phyloP scores from a whole-genome alignment of 1,140 invertebrate genomes.

The Bicyclus anynana region DNA sequence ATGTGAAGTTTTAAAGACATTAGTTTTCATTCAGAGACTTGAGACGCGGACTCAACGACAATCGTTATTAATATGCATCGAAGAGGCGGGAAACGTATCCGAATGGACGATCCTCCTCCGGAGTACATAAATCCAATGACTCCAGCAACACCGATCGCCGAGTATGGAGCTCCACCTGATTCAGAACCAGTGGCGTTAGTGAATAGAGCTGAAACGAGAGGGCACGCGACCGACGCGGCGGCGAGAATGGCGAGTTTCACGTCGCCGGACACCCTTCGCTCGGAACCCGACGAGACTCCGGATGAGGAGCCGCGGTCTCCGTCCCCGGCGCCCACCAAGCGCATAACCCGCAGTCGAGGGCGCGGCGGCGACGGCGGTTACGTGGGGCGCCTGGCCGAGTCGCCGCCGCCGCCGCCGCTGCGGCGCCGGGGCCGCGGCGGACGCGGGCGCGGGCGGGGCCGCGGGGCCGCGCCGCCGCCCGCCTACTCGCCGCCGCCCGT shows the following conservation, averaged over 20 bases:
- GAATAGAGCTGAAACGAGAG: conserved; percentile 45
- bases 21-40: not conserved
- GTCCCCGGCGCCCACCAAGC: conserved; percentile 65
- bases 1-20: not conserved
- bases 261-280: conserved; percentile 38
- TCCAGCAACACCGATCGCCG: conserved; percentile 78
- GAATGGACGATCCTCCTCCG: conserved; percentile 93
- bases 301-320: conserved; percentile 59
- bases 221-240: too few relatives aligned
- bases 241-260: conserved; percentile 56
- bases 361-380: conserved; percentile 59
- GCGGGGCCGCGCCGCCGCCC: conserved; percentile 51
- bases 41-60: conserved; percentile 2
- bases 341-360: conserved; percentile 69
- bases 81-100: conserved; percentile 90
- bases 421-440: conserved; percentile 51
- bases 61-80: conserved; percentile 81
- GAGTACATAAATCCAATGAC: conserved; percentile 91
- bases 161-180: conserved; percentile 68
- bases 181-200: conserved; percentile 64
- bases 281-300: conserved; percentile 49
- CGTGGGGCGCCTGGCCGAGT: conserved; percentile 57
- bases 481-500: conserved; percentile 58
- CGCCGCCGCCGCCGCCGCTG: conserved; percentile 54
- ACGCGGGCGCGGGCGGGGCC: conserved; percentile 50